Evolutionary conservation across 2,888 invertebrate species (phyloP).

Genomic region (Deroplatys truncata): DNA sequence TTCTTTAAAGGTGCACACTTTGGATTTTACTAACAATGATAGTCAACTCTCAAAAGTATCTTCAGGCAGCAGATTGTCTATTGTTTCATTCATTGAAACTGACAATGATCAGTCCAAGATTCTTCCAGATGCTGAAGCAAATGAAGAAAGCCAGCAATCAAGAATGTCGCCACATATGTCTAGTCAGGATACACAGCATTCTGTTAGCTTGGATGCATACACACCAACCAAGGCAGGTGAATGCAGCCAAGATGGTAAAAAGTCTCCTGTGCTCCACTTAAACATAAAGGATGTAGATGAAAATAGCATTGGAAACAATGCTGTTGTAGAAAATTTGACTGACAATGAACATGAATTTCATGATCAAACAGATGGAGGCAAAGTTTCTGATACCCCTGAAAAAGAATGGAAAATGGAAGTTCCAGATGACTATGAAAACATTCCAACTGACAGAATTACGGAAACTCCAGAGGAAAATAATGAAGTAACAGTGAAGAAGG

Average conservation of each 20-base stretch:
- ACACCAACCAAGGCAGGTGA: conserved; percentile 16
- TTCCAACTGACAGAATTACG: neutral
- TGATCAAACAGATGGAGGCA: neutral
- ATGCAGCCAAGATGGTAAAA: neutral
- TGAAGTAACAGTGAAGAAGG: neutral
- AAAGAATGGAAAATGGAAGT: neutral
- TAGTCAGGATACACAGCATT: neutral
- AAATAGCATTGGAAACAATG: neutral
- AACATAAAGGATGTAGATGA: neutral
- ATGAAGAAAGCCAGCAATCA: conserved; percentile 37
- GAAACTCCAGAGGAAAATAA: neutral
- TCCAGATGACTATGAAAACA: neutral
- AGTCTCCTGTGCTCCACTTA: neutral
- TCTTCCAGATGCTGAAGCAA: conserved; percentile 43
- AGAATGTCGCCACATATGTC: conserved; percentile 20
- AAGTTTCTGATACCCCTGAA: neutral
- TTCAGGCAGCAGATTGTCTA: conserved; percentile 55
- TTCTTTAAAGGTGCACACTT: neutral
- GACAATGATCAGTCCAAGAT: conserved; percentile 41
- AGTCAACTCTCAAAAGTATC: conserved; percentile 60
- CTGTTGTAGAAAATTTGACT: neutral
- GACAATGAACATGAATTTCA: neutral
- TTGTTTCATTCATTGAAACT: conserved; percentile 41
- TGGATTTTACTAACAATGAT: conserved; percentile 52
- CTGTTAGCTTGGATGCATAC: conserved; percentile 36